A percentile compares a stretch with the other conserved stretches of the same genome.
phyloP scores from a whole-genome alignment of 2,797 vertebrate species.

The Psittacula echo region DNA sequence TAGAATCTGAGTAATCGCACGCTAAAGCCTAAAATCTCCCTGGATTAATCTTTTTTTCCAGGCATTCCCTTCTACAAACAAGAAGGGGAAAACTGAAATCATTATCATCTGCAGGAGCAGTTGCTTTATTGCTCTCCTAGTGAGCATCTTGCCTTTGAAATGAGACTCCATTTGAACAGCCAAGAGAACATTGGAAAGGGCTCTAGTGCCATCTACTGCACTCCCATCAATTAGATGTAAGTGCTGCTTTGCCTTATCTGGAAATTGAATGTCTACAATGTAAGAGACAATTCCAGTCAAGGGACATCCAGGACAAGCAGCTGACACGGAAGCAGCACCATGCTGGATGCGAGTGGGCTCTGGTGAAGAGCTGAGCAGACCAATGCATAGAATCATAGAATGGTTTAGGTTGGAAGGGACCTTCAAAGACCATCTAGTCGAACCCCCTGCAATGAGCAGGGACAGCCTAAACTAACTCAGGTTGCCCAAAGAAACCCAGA shows the following conservation, averaged over 20 bases:
- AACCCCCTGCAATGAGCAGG: neutral
- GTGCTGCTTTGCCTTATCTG: neutral
- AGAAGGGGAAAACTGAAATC: neutral
- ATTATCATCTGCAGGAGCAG: neutral
- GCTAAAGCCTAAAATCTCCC: neutral
- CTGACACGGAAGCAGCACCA: accelerated
- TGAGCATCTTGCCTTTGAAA: neutral
- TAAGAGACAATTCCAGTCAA: neutral
- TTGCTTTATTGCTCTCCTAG: neutral
- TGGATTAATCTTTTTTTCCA: neutral
- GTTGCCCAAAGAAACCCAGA: neutral
- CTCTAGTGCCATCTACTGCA: conserved; percentile 75
- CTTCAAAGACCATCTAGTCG: neutral
- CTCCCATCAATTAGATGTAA: accelerated
- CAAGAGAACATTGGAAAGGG: conserved; percentile 6
- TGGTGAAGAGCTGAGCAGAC: neutral
- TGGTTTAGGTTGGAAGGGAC: no score
- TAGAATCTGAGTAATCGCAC: neutral
- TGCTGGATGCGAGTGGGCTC: accelerated
- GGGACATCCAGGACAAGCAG: neutral
- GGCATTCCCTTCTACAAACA: neutral
- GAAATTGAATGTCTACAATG: accelerated
- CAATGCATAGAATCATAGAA: accelerated
- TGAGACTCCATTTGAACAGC: neutral
- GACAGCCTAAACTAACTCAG: neutral